Evolutionary conservation across 2,888 invertebrate species (phyloP).

Genomic region (Hypomecis punctinalis): DNA sequence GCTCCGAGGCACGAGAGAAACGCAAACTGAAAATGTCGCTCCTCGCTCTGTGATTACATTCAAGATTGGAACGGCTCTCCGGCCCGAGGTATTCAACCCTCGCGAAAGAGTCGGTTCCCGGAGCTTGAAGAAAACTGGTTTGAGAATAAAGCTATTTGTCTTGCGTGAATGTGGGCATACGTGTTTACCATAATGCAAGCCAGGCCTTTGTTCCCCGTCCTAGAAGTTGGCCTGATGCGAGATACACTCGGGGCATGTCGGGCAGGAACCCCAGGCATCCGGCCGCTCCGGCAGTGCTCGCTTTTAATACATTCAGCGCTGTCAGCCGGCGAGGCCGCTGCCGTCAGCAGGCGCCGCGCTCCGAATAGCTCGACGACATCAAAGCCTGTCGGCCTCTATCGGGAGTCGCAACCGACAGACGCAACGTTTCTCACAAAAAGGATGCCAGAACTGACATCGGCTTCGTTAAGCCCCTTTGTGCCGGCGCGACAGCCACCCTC

Average conservation of each 20-base stretch:
- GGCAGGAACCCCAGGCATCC: background rate
- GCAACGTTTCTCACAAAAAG: constrained; percentile 10
- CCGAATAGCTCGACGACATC: constrained; percentile 10
- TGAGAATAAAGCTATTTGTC: constrained; percentile 7
- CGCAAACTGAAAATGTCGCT: background rate
- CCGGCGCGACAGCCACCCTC: constrained; percentile 5
- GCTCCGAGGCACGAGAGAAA: background rate
- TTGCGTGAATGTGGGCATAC: constrained; percentile 3
- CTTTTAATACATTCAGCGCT: background rate
- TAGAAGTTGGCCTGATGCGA: background rate
- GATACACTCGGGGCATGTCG: background rate
- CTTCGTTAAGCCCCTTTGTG: constrained; percentile 22
- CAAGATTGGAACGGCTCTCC: background rate
- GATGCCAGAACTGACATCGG: constrained; percentile 8
- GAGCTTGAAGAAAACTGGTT: constrained; percentile 8
- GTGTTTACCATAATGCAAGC: background rate
- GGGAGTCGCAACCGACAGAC: constrained; percentile 4
- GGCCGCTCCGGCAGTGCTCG: background rate
- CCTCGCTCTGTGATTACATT: background rate
- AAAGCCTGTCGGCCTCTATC: constrained; percentile 8
- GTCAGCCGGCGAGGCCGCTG: background rate
- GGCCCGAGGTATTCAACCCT: constrained; percentile 2
- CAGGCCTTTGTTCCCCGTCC: constrained; percentile 6
- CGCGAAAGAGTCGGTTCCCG: background rate
- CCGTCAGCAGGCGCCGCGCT: background rate